Conservation (phyloP, 1,140 invertebrate species). For the Lycorma delicatula region DNA sequence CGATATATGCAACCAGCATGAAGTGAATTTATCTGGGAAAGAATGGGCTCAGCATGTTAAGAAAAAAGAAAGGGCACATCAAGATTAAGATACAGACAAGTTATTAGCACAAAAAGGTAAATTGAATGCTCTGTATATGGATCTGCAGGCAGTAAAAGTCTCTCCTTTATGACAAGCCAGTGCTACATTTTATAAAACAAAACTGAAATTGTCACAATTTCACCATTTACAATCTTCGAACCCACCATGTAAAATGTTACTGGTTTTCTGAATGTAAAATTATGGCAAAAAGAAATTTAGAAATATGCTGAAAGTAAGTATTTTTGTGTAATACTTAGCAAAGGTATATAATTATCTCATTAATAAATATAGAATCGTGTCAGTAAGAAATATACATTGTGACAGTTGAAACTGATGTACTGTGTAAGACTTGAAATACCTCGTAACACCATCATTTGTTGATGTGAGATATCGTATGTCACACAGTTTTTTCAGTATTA, state of each 20-base stretch:
- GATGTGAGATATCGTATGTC: too few species aligned
- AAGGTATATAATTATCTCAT: too few species aligned
- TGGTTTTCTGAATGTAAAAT: constrained; percentile 38
- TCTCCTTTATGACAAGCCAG: constrained; percentile 33
- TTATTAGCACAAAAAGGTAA: constrained; percentile 21
- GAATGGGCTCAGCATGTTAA: constrained; percentile 20
- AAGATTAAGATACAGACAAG: constrained; percentile 28
- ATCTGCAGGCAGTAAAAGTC: constrained; percentile 36
- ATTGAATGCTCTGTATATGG: constrained; percentile 28
- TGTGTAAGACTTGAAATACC: too few species aligned
- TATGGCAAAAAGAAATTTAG: too few species aligned
- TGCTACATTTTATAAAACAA: constrained; percentile 39
- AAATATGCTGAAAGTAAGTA: too few species aligned
- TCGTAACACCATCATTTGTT: too few species aligned
- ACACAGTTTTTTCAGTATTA: too few species aligned
- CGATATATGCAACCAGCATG: constrained; percentile 23
- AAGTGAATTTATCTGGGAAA: constrained; percentile 20
- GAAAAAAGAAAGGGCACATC: constrained; percentile 25
- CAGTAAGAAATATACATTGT: too few species aligned
- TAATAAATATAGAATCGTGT: too few species aligned
- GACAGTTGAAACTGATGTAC: too few species aligned
- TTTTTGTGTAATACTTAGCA: too few species aligned
- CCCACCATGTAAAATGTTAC: constrained; percentile 31
- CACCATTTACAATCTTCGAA: constrained; percentile 37
- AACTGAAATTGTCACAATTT: constrained; percentile 39